Evolutionary conservation across 2,888 invertebrate species (phyloP), one percentile per base, ranked within the genome.

Genomic region (Meta bourneti): DNA sequence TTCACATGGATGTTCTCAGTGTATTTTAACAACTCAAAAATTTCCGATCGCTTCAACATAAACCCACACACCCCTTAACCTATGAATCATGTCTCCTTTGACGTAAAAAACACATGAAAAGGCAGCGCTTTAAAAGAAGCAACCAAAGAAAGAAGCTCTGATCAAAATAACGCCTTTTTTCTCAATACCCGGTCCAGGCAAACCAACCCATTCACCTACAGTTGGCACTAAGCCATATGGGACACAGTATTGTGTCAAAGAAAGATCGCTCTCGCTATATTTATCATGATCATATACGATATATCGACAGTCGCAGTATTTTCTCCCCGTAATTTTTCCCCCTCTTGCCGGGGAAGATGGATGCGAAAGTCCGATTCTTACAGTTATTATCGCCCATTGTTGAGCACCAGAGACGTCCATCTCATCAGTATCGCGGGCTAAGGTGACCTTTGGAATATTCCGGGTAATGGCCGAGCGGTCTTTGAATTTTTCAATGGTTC

Each of bases 191-290:
- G 2, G 16, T 13, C n/a, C n/a, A 52, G 49, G 49, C 51, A 16
- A 19, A 5, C 69, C 34, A 80, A 74, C 54, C 79, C 69, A 80
- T 79, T 72, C 87, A 72, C 87, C 79, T 80, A 54, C 34, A 80
- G 34, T 72, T 87, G 87, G 87, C 87, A 80, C 71, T 72, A 72
- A 80, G 87, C 87, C 87, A 87, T 87, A 48, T 54, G 87, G 87
- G 72, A 80, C 79, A 87, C 54, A 61, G 48, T 9, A 80, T 72
- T 87, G 87, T 87, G 80, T 80, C 86, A 72, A 80, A 86, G 86
- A 86, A 86, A 54, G 54, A 80, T 87, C 19, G 71, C 80, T 80
- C 52, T 20, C 52, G 52, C 71, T 19, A 72, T 80, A 87, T 87
- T 87, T 80, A 87, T 87, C 87, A 87, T 61, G 80, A 87, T 87